Conservation (phyloP, 2,888 invertebrate genomes). For the Rhopalosiphum nymphaeae region DNA sequence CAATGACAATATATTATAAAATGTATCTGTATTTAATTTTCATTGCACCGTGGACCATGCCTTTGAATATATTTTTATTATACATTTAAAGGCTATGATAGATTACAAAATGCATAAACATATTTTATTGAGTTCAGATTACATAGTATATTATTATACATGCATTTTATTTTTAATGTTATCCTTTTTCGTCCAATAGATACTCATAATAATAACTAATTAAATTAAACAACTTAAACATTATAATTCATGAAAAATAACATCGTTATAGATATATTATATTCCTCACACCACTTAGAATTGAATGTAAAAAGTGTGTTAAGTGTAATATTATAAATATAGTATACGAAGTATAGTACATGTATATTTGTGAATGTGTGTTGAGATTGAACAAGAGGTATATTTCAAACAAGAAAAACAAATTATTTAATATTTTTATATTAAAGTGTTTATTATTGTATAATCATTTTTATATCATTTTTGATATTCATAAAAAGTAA, state of each 20-base stretch:
- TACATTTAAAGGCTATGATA: not conserved
- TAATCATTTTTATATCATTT: not conserved
- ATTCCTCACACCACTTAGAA: not conserved
- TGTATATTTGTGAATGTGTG: constrained; percentile 84
- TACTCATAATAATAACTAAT: not conserved
- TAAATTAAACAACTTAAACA: constrained; percentile 92
- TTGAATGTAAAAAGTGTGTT: not conserved
- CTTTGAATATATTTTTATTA: not conserved
- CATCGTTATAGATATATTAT: not conserved
- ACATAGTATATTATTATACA: not conserved
- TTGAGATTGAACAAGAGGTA: not conserved
- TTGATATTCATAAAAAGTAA: not conserved
- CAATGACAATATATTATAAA: not conserved
- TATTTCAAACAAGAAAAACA: not conserved
- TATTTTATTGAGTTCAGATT: not conserved
- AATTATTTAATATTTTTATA: not conserved
- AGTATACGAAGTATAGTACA: no score
- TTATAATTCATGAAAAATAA: constrained; percentile 96
- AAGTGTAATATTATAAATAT: not conserved
- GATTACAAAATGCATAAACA: not conserved
- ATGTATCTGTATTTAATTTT: not conserved
- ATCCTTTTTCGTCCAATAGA: not conserved
- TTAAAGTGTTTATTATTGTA: not conserved
- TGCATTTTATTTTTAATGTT: not conserved
- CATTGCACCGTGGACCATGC: not conserved